Evolutionary conservation across 2,113 vertebrate species (phyloP).

Genomic region (Engystomops pustulosus): DNA sequence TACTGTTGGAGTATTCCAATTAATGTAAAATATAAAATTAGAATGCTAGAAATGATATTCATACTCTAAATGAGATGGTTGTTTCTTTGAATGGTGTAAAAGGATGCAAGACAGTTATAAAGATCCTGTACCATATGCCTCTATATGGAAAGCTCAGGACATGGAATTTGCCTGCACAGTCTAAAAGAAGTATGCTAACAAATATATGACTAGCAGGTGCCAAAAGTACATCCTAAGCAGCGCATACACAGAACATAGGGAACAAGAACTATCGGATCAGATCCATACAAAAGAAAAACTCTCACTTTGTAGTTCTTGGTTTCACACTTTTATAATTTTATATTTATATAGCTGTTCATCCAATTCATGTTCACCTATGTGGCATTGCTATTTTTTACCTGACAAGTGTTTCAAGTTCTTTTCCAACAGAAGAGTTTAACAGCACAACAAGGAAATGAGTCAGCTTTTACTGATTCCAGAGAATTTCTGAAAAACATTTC

Average conservation of each 20-base stretch:
- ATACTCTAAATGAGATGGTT: no score
- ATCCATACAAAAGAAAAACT: neutral
- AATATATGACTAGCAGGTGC: no score
- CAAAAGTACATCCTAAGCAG: no score
- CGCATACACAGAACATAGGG: neutral
- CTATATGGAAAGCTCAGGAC: no score
- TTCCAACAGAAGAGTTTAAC: neutral
- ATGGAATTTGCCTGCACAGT: no score
- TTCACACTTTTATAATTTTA: neutral
- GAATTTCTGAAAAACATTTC: constrained; percentile 32
- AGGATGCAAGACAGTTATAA: no score
- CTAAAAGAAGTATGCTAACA: no score
- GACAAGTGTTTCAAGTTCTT: constrained; percentile 1
- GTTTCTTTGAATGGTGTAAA: no score
- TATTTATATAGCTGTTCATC: neutral
- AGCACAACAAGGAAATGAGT: constrained; percentile 40
- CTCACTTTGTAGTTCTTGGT: neutral
- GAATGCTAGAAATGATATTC: no score
- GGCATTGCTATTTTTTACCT: neutral
- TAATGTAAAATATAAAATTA: no score
- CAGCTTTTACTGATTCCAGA: constrained; percentile 15
- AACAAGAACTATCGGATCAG: neutral
- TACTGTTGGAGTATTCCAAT: no score
- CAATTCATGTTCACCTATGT: neutral
- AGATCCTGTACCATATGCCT: no score